Evolutionary conservation across 1,140 invertebrate genomes (phyloP), one percentile per base, ranked within the genome.

Genomic region (Drosophila kikkawai): DNA sequence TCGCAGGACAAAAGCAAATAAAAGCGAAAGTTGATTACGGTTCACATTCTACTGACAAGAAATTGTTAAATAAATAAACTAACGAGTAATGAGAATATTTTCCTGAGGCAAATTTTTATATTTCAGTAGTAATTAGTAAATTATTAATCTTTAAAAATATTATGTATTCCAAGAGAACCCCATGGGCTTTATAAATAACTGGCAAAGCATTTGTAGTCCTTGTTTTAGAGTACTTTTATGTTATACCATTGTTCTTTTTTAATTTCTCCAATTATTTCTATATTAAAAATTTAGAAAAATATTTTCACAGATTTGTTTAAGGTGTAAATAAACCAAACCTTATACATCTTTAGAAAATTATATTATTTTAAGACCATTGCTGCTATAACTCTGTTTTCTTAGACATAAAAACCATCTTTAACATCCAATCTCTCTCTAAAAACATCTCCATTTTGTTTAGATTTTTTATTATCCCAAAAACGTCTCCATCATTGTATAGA

Each of bases 381-480:
- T 17, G n/a, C 9, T 5, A 11, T 19, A 19, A 1, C 17, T 44
- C 4, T 6, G 4, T 44, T 19, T 29, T n/a, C 22, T 8, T 48
- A 1, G 5, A 29, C 4, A 50, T n/a, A 29, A 36, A 4, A 12
- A 7, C 29, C 7, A 0, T 51, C n/a, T 34, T 36, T 22, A 53
- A 7, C 2, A 15, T 15, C 4, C 19, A 39, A 37, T 22, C 13
- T 15, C 22, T 58, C 22, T 36, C 39, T n/a, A 4, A 9, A 36
- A 77, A 47, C 50, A 7, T 68, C 41, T 68, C 32, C 47, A 60
- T 56, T 56, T 22, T 7, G n/a, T 44, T 44, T 48, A 36, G 22
- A 29, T 53, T 53, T 36, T 32, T 48, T 26, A 48, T 9, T 15
- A 41, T 58, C 22, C 61, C 32, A 3, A 5, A 37, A 68, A 55